phyloP scores from a whole-genome alignment of 2,888 invertebrate species.

The Papilio elwesi region DNA sequence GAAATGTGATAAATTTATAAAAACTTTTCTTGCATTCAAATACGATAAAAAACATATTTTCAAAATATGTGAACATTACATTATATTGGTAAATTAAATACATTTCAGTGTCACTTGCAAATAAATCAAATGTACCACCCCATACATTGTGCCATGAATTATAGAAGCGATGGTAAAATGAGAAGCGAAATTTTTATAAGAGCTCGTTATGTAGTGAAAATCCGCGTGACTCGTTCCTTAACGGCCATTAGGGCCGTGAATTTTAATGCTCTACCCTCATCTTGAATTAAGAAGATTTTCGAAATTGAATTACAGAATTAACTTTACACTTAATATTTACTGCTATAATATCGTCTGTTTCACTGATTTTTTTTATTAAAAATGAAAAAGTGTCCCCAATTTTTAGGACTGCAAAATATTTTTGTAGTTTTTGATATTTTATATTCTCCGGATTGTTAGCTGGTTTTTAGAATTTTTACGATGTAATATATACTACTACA shows the following conservation, averaged over 20 bases:
- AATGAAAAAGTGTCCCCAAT: no score
- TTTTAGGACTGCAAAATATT: no score
- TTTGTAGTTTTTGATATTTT: no score
- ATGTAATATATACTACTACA: no score
- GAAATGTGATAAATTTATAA: no score
- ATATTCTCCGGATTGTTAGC: no score
- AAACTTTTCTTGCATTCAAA: no score
- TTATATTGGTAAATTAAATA: neutral
- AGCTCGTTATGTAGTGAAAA: constrained; percentile 35
- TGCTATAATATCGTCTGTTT: neutral
- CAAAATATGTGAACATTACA: neutral
- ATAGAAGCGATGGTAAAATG: constrained; percentile 22
- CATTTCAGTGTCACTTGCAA: neutral
- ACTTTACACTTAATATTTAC: neutral
- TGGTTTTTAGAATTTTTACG: no score
- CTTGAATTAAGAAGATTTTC: constrained; percentile 31
- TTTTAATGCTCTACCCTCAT: constrained; percentile 31
- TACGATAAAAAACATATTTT: no score
- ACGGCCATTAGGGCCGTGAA: constrained; percentile 35
- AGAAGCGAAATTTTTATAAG: constrained; percentile 32
- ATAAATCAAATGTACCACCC: constrained; percentile 1
- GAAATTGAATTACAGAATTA: constrained; percentile 24
- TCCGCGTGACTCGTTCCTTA: constrained; percentile 27
- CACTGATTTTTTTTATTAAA: neutral
- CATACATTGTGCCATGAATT: constrained; percentile 13